Evolutionary conservation across 2,888 invertebrate genomes (phyloP), one percentile per base, ranked within the genome.

Genomic region (Eurois occulta): DNA sequence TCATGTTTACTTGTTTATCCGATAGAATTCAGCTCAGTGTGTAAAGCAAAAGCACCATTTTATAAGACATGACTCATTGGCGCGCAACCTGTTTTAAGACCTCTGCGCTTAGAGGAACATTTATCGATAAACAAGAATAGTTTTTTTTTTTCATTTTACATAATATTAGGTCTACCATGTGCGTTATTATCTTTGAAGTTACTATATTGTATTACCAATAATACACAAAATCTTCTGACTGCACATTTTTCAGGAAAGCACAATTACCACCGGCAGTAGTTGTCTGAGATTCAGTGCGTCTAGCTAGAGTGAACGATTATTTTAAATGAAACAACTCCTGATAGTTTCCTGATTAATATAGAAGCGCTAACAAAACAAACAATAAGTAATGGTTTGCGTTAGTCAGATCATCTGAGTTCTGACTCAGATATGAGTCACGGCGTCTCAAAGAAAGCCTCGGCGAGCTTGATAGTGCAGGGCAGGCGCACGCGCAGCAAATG

Each of bases 391-490:
- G 73, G 80, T 82, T 86, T 82, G 87, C 84, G 86, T 92, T 90
- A 90, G 91, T 91, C 90, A 91, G 91, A 91, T 90, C 82, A 88
- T 89, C 89, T 89, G 88, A 89, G 90, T 87, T 91, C 91, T 93
- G 95, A 95, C 90, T 95, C 95, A 94, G 93, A 90, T 91, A 91
- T 96, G 96, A 96, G 93, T 96, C 96, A 95, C 90, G 89, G 84
- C 65, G 67, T 80, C 83, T 88, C 91, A 93, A 94, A 94, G 94
- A 93, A 94, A 95, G 94, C 92, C 90, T 91, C 85, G 87, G 87
- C 89, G 87, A 78, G 89, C 88, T 90, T 90, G 92, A 93, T 91
- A 91, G 91, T 78, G 76, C 66, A 81, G 67, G 72, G 83, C 91
- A 89, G 89, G 82, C 91, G 90, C 89, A 90, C 90, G 90, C 91